A percentile compares a stretch with the other conserved stretches of the same genome.
Evolutionary conservation across 2,888 invertebrate species (phyloP).

Genomic region (Drosophila kambysellisi): DNA sequence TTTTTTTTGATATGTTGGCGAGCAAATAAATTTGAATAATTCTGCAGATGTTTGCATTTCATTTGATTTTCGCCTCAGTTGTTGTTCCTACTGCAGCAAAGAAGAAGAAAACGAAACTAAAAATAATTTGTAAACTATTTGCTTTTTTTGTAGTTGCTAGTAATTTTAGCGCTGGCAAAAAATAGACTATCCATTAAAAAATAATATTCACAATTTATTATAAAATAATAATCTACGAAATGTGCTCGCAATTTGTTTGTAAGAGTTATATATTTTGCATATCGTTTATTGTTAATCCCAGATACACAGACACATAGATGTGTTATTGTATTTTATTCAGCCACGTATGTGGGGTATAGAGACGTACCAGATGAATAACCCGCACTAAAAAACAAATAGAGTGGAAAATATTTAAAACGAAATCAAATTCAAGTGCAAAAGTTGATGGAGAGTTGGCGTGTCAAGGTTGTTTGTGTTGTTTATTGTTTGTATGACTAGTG

Average conservation of each 20-base stretch:
- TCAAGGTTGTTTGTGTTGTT: conserved; percentile 48
- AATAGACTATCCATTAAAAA: conserved; percentile 63
- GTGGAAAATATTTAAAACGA: conserved; percentile 11
- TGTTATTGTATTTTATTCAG: conserved; percentile 7
- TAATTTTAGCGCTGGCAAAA: conserved; percentile 53
- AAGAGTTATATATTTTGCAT: conserved; percentile 60
- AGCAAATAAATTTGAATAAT: conserved; percentile 73
- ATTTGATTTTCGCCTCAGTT: conserved; percentile 46
- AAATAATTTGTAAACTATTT: conserved; percentile 66
- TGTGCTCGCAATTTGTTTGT: conserved; percentile 34
- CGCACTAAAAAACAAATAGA: conserved; percentile 1
- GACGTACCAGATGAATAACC: conserved; percentile 2
- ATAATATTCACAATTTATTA: conserved; percentile 74
- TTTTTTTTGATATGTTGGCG: conserved; percentile 19
- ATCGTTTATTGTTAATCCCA: conserved; percentile 8
- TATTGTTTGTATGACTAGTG: conserved; percentile 18
- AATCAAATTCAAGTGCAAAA: conserved; percentile 45
- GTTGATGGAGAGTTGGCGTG: conserved; percentile 58
- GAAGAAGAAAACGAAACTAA: conserved; percentile 36
- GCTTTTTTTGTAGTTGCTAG: conserved; percentile 19
- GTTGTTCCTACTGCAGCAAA: conserved; percentile 23
- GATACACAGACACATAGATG: not conserved
- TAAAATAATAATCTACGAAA: conserved; percentile 63
- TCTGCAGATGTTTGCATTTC: conserved; percentile 61
- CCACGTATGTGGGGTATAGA: not conserved